These are phyloP conservation scores for Rafetus swinhoei DNA, from an alignment of 2,113 vertebrate genomes.

Conservation along the genomic window DNA sequence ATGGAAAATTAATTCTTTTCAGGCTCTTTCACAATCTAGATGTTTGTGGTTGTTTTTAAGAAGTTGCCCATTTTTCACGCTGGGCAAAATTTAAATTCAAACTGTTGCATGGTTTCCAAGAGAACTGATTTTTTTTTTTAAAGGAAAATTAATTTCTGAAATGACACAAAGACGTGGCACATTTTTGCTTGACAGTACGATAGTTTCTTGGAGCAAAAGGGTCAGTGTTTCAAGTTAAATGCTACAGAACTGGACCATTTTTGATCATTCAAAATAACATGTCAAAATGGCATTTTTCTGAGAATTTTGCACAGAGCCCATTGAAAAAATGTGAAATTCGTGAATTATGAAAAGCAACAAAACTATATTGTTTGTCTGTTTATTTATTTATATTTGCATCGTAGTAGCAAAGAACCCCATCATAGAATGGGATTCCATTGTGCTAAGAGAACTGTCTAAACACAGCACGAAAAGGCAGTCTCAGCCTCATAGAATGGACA, in stretches of 20 bases:
- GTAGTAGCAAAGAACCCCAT: not conserved
- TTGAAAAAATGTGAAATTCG: not conserved
- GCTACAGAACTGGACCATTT: not conserved
- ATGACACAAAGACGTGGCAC: not conserved
- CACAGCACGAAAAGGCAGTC: too few species aligned
- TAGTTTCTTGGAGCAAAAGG: slow-evolving; percentile 13
- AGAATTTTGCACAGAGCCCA: not conserved
- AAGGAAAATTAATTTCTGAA: slow-evolving; percentile 6
- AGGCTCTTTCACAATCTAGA: not conserved
- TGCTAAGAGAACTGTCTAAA: too few species aligned
- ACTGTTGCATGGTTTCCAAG: slow-evolving; percentile 22
- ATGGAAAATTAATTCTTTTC: slow-evolving; percentile 41
- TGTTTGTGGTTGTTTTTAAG: not conserved
- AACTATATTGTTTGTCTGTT: not conserved
- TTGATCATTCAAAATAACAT: slow-evolving; percentile 42
- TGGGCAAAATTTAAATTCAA: not conserved
- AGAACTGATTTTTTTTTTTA: slow-evolving; percentile 4
- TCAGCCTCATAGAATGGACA: too few species aligned
- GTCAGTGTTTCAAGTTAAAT: slow-evolving; percentile 19
- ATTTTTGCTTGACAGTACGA: not conserved
- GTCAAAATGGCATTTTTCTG: not conserved
- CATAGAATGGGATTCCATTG: too few species aligned
- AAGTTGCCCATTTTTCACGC: slow-evolving; percentile 5
- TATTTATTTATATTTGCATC: not conserved
- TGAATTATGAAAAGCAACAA: not conserved